A percentile compares a stretch with the other conserved stretches of the same genome.
phyloP scores from a whole-genome alignment of 1,140 invertebrate species.

The Physella acuta region DNA sequence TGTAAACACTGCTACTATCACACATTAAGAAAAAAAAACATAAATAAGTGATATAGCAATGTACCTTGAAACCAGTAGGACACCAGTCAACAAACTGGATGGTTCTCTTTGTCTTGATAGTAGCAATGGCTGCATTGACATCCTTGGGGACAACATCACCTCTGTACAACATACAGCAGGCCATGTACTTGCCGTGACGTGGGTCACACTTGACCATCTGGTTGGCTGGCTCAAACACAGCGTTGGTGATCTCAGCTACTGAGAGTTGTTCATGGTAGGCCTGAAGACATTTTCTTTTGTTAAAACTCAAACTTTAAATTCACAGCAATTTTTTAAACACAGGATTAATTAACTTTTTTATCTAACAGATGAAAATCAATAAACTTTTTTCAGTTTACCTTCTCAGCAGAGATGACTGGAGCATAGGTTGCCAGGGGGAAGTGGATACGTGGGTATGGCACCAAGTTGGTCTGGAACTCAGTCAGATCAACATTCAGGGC shows the following conservation, averaged over 20 bases:
- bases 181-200: too few species aligned
- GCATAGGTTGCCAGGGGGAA: too few species aligned
- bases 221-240: conserved; percentile 12
- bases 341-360: neutral
- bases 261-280: conserved; percentile 10
- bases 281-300: neutral
- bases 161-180: too few species aligned
- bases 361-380: too few species aligned
- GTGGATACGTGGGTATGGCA: conserved; percentile 3
- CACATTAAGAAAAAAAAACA: neutral
- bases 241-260: conserved; percentile 4
- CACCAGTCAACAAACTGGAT: too few species aligned
- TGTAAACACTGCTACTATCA: neutral
- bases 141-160: too few species aligned
- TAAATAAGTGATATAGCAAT: too few species aligned
- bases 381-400: too few species aligned
- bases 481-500: conserved; percentile 17
- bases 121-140: too few species aligned
- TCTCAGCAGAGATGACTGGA: conserved; percentile 7
- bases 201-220: too few species aligned
- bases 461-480: conserved; percentile 11
- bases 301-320: neutral
- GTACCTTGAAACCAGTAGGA: too few species aligned
- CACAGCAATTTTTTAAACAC: neutral
- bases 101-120: too few species aligned